phyloP scores from a whole-genome alignment of 2,888 invertebrate genomes.

The Acleris laterana region DNA sequence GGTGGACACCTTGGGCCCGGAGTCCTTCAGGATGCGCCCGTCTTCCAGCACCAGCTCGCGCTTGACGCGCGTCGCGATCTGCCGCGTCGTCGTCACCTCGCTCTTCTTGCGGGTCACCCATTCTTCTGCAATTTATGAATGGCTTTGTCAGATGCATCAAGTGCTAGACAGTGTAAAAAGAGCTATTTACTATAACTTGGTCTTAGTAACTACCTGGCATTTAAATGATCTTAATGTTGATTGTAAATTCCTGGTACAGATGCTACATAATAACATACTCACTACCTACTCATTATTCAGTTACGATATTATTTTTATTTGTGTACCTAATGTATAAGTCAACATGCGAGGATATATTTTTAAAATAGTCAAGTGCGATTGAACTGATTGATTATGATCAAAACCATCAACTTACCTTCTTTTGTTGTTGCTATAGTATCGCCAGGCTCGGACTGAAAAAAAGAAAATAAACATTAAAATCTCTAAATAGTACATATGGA shows the following conservation, averaged over 20 bases:
- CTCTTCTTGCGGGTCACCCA: constrained; percentile 96
- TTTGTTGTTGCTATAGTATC: constrained; percentile 93
- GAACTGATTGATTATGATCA: too few relatives aligned
- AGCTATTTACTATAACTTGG: too few relatives aligned
- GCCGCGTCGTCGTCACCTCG: constrained; percentile 94
- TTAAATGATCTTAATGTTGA: too few relatives aligned
- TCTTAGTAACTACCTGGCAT: too few relatives aligned
- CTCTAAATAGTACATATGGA: not conserved
- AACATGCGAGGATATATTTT: not conserved
- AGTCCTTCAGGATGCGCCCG: constrained; percentile 94
- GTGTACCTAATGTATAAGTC: too few relatives aligned
- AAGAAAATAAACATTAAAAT: constrained; percentile 37
- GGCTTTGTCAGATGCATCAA: not conserved
- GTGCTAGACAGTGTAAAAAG: not conserved
- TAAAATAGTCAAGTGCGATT: not conserved
- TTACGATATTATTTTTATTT: too few relatives aligned
- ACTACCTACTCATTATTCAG: too few relatives aligned
- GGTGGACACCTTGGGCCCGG: constrained; percentile 95
- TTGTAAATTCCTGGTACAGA: too few relatives aligned
- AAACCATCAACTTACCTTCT: constrained; percentile 87
- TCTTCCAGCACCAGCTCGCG: constrained; percentile 95
- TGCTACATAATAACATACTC: too few relatives aligned
- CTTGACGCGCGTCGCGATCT: constrained; percentile 95
- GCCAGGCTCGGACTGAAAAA: constrained; percentile 87
- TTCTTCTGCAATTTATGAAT: constrained; percentile 88